Evolutionary conservation across 2,888 invertebrate genomes (phyloP), one percentile per base, ranked within the genome.

Genomic region (Ormia ochracea): DNA sequence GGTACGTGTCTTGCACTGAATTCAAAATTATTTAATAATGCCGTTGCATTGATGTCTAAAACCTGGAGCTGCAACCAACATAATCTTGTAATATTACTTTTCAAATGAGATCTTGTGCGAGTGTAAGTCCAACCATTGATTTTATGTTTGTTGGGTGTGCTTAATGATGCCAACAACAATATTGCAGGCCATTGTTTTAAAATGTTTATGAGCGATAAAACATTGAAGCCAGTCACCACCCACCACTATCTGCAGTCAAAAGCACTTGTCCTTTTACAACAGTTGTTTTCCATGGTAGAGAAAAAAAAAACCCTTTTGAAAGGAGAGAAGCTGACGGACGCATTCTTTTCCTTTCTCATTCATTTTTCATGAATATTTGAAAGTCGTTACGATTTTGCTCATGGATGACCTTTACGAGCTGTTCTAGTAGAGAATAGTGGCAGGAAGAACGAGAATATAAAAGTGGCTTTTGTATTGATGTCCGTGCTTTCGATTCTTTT

Each of bases 171-270:
- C 31, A 33, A 75, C 61, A 70, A 58, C 63, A 63, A 69, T 65
- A 45, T 61, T 61, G 14, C 4, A 59, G 65, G 70, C 75, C 79
- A 79, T 79, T 79, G 65, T 79, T 75, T 79, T 66, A 41, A 61
- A 74, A 70, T 36, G 26, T 68, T 75, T 59, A 59, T 52, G 33
- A 33, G 5, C 5, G 26, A 10, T 28, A 31, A 45, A 65, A 48
- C 31, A 61, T 19, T 21, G 9, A 43, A 66, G 7, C 58, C 5
- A 68, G 50, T 58, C 66, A 75, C 66, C 68, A 68, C 28, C 43
- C 21, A 36, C 56, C 31, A 28, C 54, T 52, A 45, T 58, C 23
- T 21, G 12, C n/a, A n/a, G 36, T 12, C 45, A 7, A 23, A 9
- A 14, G 17, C n/a, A 21, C 43, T 38, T 38, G 56, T 63, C 9